Percentiles rank a stretch among this genome's conserved stretches.
Evolutionary conservation across 2,888 invertebrate genomes (phyloP).

Genomic region (Phragmatobia fuliginosa): DNA sequence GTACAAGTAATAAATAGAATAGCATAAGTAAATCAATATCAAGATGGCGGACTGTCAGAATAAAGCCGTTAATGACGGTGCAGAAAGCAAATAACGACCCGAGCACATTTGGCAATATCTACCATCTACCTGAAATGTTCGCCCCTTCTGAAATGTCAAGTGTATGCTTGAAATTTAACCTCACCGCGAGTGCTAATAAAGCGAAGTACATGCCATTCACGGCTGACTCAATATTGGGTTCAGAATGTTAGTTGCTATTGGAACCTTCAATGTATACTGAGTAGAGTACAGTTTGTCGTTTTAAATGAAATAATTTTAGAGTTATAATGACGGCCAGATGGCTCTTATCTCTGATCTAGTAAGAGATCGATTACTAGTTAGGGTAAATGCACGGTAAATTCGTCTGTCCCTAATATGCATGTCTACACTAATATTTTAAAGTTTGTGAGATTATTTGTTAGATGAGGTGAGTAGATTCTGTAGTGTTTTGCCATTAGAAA

Average conservation of each 20-base stretch:
- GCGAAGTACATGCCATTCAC: conserved; percentile 12
- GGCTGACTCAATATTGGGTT: conserved; percentile 6
- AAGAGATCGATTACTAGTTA: conserved; percentile 33
- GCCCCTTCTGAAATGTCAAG: conserved; percentile 38
- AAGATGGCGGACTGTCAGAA: conserved; percentile 11
- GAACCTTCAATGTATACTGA: conserved; percentile 18
- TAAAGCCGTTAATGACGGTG: conserved; percentile 19
- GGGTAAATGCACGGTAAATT: neutral
- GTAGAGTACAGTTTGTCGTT: neutral
- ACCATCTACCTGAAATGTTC: conserved; percentile 29
- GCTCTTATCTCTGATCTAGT: conserved; percentile 41
- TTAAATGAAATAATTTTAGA: neutral
- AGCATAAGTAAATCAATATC: conserved; percentile 9
- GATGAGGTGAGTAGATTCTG: no score
- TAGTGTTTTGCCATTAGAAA: no score
- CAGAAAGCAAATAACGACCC: conserved; percentile 22
- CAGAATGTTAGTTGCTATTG: neutral
- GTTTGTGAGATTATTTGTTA: no score
- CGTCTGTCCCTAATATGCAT: neutral
- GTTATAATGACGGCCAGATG: conserved; percentile 22
- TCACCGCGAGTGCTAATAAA: conserved; percentile 17
- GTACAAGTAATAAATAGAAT: neutral
- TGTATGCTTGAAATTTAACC: conserved; percentile 27
- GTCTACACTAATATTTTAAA: no score
- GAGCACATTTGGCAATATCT: conserved; percentile 22